Evolutionary conservation across 2,113 vertebrate species (phyloP), one percentile per base, ranked within the genome.

Genomic region (Rhadina sibilatrix): DNA sequence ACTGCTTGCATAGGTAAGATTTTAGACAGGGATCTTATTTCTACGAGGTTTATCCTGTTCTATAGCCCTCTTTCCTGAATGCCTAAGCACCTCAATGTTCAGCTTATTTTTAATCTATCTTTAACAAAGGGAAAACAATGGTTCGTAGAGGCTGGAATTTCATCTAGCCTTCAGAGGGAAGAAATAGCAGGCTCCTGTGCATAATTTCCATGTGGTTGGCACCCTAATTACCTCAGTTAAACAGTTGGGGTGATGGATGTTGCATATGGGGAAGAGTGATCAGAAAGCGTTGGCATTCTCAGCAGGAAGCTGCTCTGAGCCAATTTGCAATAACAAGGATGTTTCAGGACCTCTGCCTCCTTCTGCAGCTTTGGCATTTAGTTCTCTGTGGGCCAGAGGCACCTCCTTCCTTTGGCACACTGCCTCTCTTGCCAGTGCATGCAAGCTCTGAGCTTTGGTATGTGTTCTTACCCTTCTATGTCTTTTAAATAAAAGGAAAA

Each of bases 311-410:
- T 40, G 5, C 40, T 56, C 15, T 47, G 72, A 90, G 61, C 30
- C 74, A 71, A 8, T 87, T 82, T 52, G 31, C 0, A 2, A n/a
- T 53, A 82, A 42, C 2, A 0, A 27, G 53, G 40, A 87, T 40
- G 35, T 71, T 70, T 90, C 49, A 44, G 57, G 71, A 71, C 91
- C 69, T 72, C 92, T 76, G 53, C 75, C 53, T 91, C 49, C 37
- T 91, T 64, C 90, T 90, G 70, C 59, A 94, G 74, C 87, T 78
- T 78, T 91, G 90, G 81, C 92, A 93, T 91, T 91, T 70, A 54
- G 40, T 54, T 88, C 64, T 82, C 61, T 53, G 53, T 85, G 88
- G 76, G 87, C 61, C 49, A 38, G 3, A 82, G 70, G 78, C 85
- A 72, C 49, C 90, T 90, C 90, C 90, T 93, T 68, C 37, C 53